These are phyloP conservation scores for Samia ricini DNA, from an alignment of 1,140 invertebrate species.

Conservation along the genomic window DNA sequence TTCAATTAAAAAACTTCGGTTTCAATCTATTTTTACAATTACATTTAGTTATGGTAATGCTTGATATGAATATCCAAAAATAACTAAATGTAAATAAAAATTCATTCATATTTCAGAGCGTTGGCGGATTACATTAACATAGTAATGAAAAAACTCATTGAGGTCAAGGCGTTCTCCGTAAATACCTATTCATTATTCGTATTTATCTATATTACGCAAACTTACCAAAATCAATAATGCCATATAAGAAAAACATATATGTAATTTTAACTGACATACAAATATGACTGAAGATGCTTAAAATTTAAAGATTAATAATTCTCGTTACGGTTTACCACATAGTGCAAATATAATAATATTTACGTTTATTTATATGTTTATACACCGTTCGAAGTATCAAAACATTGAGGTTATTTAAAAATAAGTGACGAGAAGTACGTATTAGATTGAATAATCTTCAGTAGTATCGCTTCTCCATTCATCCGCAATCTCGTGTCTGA, in stretches of 20 bases:
- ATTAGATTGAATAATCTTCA: conserved; percentile 2
- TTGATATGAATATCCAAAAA: neutral
- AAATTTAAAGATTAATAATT: too few species aligned
- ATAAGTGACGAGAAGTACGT: too few species aligned
- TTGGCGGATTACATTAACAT: conserved; percentile 51
- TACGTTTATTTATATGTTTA: too few species aligned
- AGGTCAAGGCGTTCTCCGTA: conserved; percentile 45
- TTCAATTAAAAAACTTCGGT: too few species aligned
- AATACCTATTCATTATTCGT: conserved; percentile 1
- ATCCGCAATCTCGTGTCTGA: conserved; percentile 17
- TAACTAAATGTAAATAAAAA: neutral
- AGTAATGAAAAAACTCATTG: conserved; percentile 44
- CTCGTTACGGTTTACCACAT: too few species aligned
- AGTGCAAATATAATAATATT: too few species aligned
- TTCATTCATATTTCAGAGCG: conserved; percentile 25
- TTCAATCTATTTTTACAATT: neutral
- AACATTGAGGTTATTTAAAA: too few species aligned
- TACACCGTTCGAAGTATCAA: too few species aligned
- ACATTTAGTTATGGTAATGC: neutral
- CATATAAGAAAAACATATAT: neutral
- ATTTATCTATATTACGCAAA: neutral
- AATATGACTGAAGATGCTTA: too few species aligned
- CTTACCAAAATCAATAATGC: neutral
- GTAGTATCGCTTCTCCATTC: conserved; percentile 10
- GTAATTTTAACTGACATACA: neutral